phyloP scores from a whole-genome alignment of 2,888 invertebrate species.

The Drosophila seclusa region DNA sequence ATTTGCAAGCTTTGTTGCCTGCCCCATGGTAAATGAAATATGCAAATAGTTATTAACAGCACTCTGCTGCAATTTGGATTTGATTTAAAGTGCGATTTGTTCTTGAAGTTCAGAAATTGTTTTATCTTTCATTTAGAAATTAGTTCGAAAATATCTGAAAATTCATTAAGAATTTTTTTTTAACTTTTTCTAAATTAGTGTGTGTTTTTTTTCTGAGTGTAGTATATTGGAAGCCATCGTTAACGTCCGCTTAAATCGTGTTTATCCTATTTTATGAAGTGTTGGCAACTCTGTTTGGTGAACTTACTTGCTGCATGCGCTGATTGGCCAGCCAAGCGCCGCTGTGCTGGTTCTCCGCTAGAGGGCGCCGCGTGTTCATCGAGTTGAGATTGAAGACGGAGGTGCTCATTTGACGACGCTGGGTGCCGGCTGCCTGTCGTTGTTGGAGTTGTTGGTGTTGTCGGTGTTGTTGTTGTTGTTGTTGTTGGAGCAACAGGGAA shows the following conservation, averaged over 20 bases:
- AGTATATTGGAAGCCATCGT: neutral
- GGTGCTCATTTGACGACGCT: conserved; percentile 84
- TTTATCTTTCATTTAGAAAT: neutral
- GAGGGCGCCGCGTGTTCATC: conserved; percentile 63
- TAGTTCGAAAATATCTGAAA: neutral
- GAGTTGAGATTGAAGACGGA: conserved; percentile 87
- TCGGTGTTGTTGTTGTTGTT: conserved; percentile 68
- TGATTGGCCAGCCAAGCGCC: conserved; percentile 74
- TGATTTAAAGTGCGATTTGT: neutral
- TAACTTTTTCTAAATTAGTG: neutral
- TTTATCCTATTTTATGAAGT: neutral
- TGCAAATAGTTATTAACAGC: neutral
- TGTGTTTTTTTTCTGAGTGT: neutral
- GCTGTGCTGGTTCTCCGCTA: conserved; percentile 71
- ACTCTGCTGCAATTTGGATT: neutral
- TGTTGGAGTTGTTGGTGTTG: conserved; percentile 74
- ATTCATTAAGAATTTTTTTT: neutral
- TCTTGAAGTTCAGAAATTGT: neutral
- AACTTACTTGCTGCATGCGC: conserved; percentile 87
- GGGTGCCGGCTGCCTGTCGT: conserved; percentile 74
- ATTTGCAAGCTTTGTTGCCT: neutral
- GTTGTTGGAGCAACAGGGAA: conserved; percentile 82
- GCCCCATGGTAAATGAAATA: neutral
- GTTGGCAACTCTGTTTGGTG: neutral
- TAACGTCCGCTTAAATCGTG: neutral